These are phyloP conservation scores for Notiomystis cincta DNA, from an alignment of 2,113 vertebrate genomes.

Conservation along the genomic window DNA sequence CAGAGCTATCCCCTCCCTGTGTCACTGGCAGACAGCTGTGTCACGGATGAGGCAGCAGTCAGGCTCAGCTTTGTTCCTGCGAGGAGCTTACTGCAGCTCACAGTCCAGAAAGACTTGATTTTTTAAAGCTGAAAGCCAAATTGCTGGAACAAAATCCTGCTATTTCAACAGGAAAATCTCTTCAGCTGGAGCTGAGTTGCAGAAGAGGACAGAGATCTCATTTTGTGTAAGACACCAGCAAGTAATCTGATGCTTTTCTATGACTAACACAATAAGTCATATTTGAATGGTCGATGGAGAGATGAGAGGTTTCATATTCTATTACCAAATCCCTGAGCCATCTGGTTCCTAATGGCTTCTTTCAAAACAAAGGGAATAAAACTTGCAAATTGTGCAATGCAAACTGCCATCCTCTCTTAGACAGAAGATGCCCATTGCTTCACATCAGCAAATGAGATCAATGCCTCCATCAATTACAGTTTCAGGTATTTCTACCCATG, in stretches of 20 bases:
- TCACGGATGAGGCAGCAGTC: not conserved
- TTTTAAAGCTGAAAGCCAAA: not conserved
- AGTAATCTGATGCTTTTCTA: slow-evolving; percentile 39
- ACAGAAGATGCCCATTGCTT: slow-evolving; percentile 17
- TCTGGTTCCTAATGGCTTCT: slow-evolving; percentile 54
- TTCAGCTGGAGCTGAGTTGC: not conserved
- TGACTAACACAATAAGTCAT: slow-evolving; percentile 46
- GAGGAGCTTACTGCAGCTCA: not conserved
- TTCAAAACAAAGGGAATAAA: slow-evolving; percentile 56
- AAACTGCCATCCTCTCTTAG: slow-evolving; percentile 17
- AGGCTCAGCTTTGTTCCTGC: not conserved
- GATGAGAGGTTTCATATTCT: slow-evolving; percentile 28
- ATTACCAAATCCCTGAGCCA: slow-evolving; percentile 52
- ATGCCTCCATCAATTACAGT: not conserved
- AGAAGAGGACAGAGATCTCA: not conserved
- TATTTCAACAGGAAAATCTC: slow-evolving; percentile 10
- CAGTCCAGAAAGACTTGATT: not conserved
- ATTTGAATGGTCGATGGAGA: slow-evolving; percentile 17
- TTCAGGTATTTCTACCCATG: not conserved
- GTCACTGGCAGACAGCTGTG: not conserved
- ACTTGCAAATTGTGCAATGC: slow-evolving; percentile 37
- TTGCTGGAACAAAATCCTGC: not conserved
- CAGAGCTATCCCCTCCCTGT: not conserved
- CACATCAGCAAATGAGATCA: not conserved
- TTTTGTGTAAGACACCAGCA: not conserved